Base-by-base conservation (phyloP, 1,140 invertebrate species). In the Tetranychus urticae region DNA sequence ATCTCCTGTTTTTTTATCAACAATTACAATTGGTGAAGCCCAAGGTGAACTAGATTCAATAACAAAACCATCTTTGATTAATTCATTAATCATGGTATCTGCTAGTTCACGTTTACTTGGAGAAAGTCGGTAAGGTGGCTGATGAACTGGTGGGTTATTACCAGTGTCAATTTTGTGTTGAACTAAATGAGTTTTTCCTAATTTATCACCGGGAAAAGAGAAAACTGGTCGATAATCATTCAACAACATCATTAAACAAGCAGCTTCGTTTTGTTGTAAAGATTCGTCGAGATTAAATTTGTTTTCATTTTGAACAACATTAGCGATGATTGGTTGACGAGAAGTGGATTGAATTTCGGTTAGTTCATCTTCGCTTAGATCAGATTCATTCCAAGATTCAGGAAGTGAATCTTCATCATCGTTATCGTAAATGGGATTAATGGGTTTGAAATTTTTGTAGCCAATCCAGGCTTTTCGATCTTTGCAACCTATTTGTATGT, bases 1-100 rank as follows among this genome's bases (percentile, higher is more conserved):
- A 0, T 63, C 62, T 1, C 70, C 71, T 61, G 78, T 72, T 42
- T 75, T 74, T 61, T 81, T 81, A 62, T 69, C 65, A 0, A 77
- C 71, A 14, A 78, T 57, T 0, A 79, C 70, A 0, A 76, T 64
- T 1, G 74, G 77, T 0, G 71, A 70, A 7, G 70, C 66, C 72
- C 76, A 80, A 0, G 71, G 66, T 13, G 69, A 72, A 0, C 66
- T 65, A 5, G 71, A 71, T 1, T 71, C 70, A 64, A 73, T 69
- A 0, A 76, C 72, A 0, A 83, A 81, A 2, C 66, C 70, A 1
- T 68, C 58, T 13, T 64, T 31, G 0, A 73, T 50, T 61, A 69
- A 31, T 42, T 65, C 62, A 23, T 57, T 14, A 34, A 58, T n/a
- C 33, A 50, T 10, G 3, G 48, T 23, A 2, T 13, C 2, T 1